Conservation (phyloP, 1,140 invertebrate genomes). For the Drosophila albomicans region DNA sequence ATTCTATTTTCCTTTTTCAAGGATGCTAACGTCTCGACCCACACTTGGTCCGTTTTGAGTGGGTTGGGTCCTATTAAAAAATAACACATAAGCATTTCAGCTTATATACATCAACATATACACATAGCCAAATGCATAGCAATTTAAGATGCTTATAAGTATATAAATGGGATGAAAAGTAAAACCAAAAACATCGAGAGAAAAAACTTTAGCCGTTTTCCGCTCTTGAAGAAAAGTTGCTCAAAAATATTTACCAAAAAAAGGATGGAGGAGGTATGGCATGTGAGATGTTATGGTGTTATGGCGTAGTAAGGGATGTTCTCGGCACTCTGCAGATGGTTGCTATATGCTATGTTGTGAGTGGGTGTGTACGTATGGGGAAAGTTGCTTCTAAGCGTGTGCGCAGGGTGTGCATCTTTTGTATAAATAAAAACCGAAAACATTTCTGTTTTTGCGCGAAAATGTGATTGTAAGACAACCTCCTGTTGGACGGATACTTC, state of each 20-base stretch:
- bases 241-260: slow-evolving; percentile 72
- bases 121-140: background rate
- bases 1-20: background rate
- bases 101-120: background rate
- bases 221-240: slow-evolving; percentile 65
- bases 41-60: slow-evolving; percentile 59
- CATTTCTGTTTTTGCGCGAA: slow-evolving; percentile 63
- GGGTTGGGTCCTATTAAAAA: slow-evolving; percentile 80
- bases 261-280: slow-evolving; percentile 52
- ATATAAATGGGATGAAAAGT: slow-evolving; percentile 17
- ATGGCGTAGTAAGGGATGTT: slow-evolving; percentile 10
- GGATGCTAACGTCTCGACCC: slow-evolving; percentile 17
- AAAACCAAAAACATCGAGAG: slow-evolving; percentile 13
- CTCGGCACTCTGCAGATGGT: background rate
- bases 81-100: slow-evolving; percentile 38
- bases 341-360: slow-evolving; percentile 12
- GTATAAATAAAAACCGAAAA: slow-evolving; percentile 33
- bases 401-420: slow-evolving; percentile 40
- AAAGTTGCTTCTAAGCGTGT: slow-evolving; percentile 31
- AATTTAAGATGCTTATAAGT: background rate
- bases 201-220: slow-evolving; percentile 56
- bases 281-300: slow-evolving; percentile 34
- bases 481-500: slow-evolving; percentile 3
- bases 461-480: slow-evolving; percentile 62
- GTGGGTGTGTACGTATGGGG: slow-evolving; percentile 22